Conservation (phyloP, 2,797 vertebrate species). For the Chloroceryle amazona region DNA sequence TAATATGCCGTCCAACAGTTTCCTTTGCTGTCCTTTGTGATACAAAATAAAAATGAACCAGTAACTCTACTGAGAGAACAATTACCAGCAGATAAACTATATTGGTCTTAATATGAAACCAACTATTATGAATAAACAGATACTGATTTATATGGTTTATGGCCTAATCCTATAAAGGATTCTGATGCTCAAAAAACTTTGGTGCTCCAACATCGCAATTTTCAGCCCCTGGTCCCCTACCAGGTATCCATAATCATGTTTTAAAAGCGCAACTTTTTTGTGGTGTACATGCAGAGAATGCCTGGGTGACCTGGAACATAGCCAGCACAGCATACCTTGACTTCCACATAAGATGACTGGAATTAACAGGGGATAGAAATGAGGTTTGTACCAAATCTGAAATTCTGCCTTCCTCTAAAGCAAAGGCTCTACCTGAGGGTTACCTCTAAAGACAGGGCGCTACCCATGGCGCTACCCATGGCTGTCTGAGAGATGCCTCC, state of each 20-base stretch:
- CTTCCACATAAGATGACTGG: neutral
- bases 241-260: neutral
- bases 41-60: slow-evolving; percentile 33
- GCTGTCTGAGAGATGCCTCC: slow-evolving; percentile 59
- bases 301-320: neutral
- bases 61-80: neutral
- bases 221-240: neutral
- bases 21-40: neutral
- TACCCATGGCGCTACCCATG: slow-evolving; percentile 8
- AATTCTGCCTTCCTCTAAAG: neutral
- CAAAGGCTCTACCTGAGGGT: slow-evolving; percentile 9
- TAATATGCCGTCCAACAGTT: slow-evolving; percentile 5
- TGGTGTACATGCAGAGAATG: accelerated
- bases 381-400: neutral
- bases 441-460: slow-evolving; percentile 17
- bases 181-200: neutral
- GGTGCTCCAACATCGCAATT: neutral
- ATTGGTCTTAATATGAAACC: neutral
- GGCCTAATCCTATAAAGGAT: neutral
- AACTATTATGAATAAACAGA: neutral
- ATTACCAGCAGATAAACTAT: neutral
- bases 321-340: neutral
- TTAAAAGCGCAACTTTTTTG: neutral
- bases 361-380: neutral
- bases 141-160: neutral